Conservation (phyloP, 2,888 invertebrate species). For the Meloe dianella region DNA sequence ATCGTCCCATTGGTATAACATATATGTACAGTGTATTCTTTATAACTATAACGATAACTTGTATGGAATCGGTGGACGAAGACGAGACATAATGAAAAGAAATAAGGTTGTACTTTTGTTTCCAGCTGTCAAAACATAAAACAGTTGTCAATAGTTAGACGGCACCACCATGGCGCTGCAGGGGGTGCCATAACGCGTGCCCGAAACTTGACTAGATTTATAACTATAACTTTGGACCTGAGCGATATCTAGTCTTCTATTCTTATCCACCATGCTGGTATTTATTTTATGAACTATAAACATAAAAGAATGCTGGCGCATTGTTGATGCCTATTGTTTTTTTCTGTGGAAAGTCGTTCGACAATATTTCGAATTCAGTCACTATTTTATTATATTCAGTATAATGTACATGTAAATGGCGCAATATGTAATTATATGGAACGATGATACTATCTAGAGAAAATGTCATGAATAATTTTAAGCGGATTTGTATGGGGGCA, state of each 20-base stretch:
- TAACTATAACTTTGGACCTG: slow-evolving; percentile 34
- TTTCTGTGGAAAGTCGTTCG: slow-evolving; percentile 16
- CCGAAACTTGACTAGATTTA: slow-evolving; percentile 48
- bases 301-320: slow-evolving; percentile 30
- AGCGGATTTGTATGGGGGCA: slow-evolving; percentile 24
- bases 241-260: slow-evolving; percentile 17
- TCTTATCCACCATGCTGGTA: slow-evolving; percentile 38
- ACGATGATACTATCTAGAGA: slow-evolving; percentile 24
- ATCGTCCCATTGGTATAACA: slow-evolving; percentile 31
- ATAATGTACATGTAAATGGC: slow-evolving; percentile 20
- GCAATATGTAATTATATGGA: slow-evolving; percentile 27
- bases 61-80: slow-evolving; percentile 22
- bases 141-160: slow-evolving; percentile 48
- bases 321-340: slow-evolving; percentile 20
- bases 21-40: slow-evolving; percentile 29
- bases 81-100: slow-evolving; percentile 38
- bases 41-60: slow-evolving; percentile 44
- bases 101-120: slow-evolving; percentile 47
- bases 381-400: slow-evolving; percentile 12
- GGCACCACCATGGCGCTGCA: slow-evolving; percentile 39
- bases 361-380: neutral
- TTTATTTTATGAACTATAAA: slow-evolving; percentile 38
- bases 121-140: slow-evolving; percentile 53
- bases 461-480: slow-evolving; percentile 28
- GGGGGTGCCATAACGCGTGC: slow-evolving; percentile 49